Base-by-base conservation (phyloP, 2,113 vertebrate genomes). In the Lonchura striata region DNA sequence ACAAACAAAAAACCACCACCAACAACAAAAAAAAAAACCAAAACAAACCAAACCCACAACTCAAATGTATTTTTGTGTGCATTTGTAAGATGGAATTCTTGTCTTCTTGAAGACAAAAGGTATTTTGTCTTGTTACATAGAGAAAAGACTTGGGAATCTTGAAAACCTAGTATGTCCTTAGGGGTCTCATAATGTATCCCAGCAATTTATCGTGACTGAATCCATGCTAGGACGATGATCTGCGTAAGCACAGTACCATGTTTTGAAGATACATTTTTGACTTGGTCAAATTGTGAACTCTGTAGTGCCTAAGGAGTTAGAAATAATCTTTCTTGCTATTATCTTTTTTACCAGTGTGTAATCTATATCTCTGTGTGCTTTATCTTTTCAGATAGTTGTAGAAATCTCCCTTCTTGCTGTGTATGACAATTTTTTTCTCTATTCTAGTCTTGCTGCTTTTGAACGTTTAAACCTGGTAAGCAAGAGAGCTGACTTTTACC, bases 361-460 rank as follows among this genome's bases (percentile, higher is more conserved):
- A 44, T 54, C 78, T 84, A 8, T 44, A 81, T 92, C 25, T 78
- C 28, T 49, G 53, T 50, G 31, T 52, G 44, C 74, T 89, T 60
- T 92, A 81, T 84, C 81, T 87, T 94, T 83, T 64, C 18, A 76
- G 35, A 39, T 88, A 92, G 79, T 93, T 91, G 68, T 85, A 69
- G 93, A 69, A 92, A 88, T 77, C 25, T 20, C 71, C 44, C 44
- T 44, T 30, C 72, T 82, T 15, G 0, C 42, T 70, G 53, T 15
- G 23, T 77, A 52, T 75, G 59, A 92, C 37, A 77, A 9, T 54
- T 57, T 81, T 49, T 71, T 44, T 68, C 28, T 50, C 19, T 42
- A 3, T 77, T 84, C 39, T 49, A 41, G 24, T 47, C 27, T 88
- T 47, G 13, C n/a, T 91, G 27, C 21, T 88, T 95, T 84, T 42